Percentiles rank a stretch among this genome's conserved stretches.
Conservation (phyloP, 1,140 invertebrate species). For the Maniola jurtina region DNA sequence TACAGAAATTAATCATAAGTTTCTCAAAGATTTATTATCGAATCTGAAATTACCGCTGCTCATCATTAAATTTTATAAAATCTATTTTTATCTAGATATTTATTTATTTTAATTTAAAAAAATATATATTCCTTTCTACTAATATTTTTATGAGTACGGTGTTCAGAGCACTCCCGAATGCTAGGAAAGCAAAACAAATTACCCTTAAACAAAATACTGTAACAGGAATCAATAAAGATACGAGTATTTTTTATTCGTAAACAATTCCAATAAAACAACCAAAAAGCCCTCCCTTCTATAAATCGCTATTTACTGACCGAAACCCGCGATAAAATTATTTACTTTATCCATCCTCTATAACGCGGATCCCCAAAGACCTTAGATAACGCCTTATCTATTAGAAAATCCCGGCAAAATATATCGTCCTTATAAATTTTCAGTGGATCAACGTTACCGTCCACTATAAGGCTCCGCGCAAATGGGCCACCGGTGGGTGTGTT, state of each 20-base stretch:
- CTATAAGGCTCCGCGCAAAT: background rate
- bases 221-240: background rate
- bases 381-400: slow-evolving; percentile 32
- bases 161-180: too few relatives aligned
- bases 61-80: too few relatives aligned
- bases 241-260: background rate
- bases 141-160: too few relatives aligned
- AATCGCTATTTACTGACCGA: slow-evolving; percentile 16
- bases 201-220: background rate
- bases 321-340: slow-evolving; percentile 24
- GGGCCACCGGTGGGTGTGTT: too few relatives aligned
- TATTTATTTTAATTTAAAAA: too few relatives aligned
- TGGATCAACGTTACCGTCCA: background rate
- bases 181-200: too few relatives aligned
- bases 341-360: slow-evolving; percentile 21
- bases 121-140: too few relatives aligned
- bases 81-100: too few relatives aligned
- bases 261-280: slow-evolving; percentile 1
- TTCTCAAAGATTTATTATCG: too few relatives aligned
- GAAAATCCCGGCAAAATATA: slow-evolving; percentile 35
- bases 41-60: too few relatives aligned
- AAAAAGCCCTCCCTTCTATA: background rate
- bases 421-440: slow-evolving; percentile 18
- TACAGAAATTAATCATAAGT: too few relatives aligned
- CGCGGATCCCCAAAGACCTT: slow-evolving; percentile 9